Evolutionary conservation across 2,113 vertebrate genomes (phyloP).

Genomic region (Pseudopipra pipra): DNA sequence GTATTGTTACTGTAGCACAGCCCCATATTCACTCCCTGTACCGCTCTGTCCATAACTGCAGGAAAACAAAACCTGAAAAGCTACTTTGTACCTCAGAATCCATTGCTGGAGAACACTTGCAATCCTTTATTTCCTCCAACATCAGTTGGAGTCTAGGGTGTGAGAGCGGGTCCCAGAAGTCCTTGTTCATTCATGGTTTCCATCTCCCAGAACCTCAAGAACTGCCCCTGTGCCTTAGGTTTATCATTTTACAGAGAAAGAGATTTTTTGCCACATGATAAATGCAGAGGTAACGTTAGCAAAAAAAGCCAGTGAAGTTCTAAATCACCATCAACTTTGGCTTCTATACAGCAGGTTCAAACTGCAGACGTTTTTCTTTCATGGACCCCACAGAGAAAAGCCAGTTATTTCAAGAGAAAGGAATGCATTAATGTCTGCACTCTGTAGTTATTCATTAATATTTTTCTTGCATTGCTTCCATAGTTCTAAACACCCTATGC

Average conservation of each 20-base stretch:
- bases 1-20: not conserved
- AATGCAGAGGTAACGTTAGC: not conserved
- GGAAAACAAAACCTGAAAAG: not conserved
- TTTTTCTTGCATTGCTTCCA: conserved; percentile 45
- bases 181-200: not conserved
- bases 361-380: conserved; percentile 9
- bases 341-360: conserved; percentile 25
- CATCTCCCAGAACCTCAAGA: not conserved
- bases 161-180: not conserved
- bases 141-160: not conserved
- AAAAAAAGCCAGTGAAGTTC: not conserved
- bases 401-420: conserved; percentile 60
- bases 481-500: not conserved
- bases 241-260: not conserved
- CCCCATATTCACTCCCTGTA: fast-evolving
- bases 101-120: not conserved
- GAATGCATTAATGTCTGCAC: conserved; percentile 47
- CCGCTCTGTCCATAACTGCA: not conserved
- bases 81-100: not conserved
- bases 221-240: not conserved
- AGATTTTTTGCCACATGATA: not conserved
- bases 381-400: conserved; percentile 38
- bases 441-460: conserved; percentile 57
- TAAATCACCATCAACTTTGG: conserved; percentile 21
- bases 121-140: not conserved